Percentiles rank a stretch among this genome's conserved stretches.
These are phyloP conservation scores for Callorhinus ursinus DNA, from an alignment of 2,113 vertebrate genomes.

Conservation along the genomic window DNA sequence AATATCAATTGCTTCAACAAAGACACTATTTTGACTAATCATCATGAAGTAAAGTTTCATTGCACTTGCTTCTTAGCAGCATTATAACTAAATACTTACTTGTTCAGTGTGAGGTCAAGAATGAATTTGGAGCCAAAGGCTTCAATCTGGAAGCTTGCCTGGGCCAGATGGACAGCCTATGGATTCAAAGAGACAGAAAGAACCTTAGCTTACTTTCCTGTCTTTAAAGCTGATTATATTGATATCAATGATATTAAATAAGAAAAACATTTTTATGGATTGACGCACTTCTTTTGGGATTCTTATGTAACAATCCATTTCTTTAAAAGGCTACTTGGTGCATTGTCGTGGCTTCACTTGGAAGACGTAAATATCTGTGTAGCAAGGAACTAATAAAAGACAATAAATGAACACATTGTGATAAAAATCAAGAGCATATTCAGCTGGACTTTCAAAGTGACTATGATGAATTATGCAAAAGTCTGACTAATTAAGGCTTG, in stretches of 20 bases:
- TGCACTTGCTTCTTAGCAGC: neutral
- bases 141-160: conserved; percentile 97
- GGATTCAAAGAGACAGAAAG: conserved; percentile 76
- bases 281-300: neutral
- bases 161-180: conserved; percentile 95
- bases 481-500: conserved; percentile 66
- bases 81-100: conserved; percentile 89
- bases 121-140: conserved; percentile 95
- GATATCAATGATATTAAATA: conserved; percentile 47
- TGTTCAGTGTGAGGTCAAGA: conserved; percentile 96
- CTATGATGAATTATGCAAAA: conserved; percentile 62
- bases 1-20: conserved; percentile 38
- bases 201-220: conserved; percentile 48
- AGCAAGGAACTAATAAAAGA: conserved; percentile 38
- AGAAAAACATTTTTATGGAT: neutral
- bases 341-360: neutral
- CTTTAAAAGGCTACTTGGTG: neutral
- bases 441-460: conserved; percentile 60
- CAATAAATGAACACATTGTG: conserved; percentile 52
- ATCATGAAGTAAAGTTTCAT: conserved; percentile 2
- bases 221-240: conserved; percentile 47
- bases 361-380: conserved; percentile 19
- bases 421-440: conserved; percentile 54
- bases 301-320: neutral
- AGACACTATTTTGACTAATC: conserved; percentile 36